Percentiles rank a stretch among this genome's conserved stretches.
Evolutionary conservation across 2,888 invertebrate genomes (phyloP).

Genomic region (Prenolepis imparis): DNA sequence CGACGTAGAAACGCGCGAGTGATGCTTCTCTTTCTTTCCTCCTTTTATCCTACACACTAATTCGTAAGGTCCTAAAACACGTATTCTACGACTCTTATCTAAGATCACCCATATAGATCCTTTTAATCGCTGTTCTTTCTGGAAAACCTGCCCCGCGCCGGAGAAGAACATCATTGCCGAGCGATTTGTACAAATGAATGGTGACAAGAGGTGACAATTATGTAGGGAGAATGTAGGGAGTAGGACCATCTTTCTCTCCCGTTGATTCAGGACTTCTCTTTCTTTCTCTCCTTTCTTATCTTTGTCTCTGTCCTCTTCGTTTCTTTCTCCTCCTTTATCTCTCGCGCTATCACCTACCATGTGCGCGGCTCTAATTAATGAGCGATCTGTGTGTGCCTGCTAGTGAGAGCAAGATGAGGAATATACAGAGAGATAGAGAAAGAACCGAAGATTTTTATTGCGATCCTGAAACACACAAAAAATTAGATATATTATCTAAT

Average conservation of each 20-base stretch:
- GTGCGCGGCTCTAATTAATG: conserved; percentile 72
- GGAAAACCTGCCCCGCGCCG: conserved; percentile 31
- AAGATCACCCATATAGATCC: conserved; percentile 52
- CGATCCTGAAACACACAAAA: neutral
- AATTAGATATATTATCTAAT: neutral
- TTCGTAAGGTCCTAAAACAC: conserved; percentile 24
- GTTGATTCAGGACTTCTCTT: neutral
- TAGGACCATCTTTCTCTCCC: conserved; percentile 44
- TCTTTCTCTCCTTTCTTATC: conserved; percentile 25
- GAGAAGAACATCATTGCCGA: conserved; percentile 59
- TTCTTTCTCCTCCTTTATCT: conserved; percentile 54
- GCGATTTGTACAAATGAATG: conserved; percentile 73
- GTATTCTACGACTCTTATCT: conserved; percentile 51
- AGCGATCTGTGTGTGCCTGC: conserved; percentile 65
- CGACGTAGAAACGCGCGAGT: neutral
- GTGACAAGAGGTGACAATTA: conserved; percentile 80
- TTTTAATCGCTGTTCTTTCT: conserved; percentile 36
- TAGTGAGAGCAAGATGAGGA: conserved; percentile 29
- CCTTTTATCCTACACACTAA: neutral
- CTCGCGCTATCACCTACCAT: conserved; percentile 45
- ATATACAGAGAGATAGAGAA: neutral
- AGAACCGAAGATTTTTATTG: conserved; percentile 7
- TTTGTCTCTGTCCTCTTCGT: neutral
- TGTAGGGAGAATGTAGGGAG: conserved; percentile 71
- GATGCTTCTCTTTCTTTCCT: neutral